Conservation (phyloP, 2,888 invertebrate genomes). For the Epiperipatus broadwayi region DNA sequence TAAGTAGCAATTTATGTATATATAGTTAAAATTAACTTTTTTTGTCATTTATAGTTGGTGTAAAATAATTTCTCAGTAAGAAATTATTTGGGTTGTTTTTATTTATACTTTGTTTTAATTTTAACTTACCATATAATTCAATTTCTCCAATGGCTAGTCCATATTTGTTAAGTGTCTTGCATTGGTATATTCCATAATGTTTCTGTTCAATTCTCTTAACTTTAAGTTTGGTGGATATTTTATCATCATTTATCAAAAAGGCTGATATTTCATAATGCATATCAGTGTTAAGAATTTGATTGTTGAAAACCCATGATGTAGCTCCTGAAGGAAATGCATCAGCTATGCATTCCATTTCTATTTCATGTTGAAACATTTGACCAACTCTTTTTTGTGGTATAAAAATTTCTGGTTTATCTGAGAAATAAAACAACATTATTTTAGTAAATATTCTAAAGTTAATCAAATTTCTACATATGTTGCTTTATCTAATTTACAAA, state of each 20-base stretch:
- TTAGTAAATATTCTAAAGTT: too few species aligned
- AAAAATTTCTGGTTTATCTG: conserved; percentile 56
- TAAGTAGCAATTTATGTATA: too few species aligned
- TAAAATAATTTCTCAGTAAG: too few species aligned
- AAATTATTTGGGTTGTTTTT: too few species aligned
- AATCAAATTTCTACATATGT: too few species aligned
- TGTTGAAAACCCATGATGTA: conserved; percentile 67
- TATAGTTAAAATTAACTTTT: too few species aligned
- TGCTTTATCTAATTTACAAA: too few species aligned
- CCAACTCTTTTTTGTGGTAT: conserved; percentile 52
- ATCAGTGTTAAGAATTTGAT: conserved; percentile 59
- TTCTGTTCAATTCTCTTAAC: conserved; percentile 76
- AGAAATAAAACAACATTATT: background rate
- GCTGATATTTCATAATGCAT: conserved; percentile 71
- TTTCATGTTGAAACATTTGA: conserved; percentile 74
- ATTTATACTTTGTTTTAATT: too few species aligned
- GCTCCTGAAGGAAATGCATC: conserved; percentile 86
- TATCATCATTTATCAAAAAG: conserved; percentile 75
- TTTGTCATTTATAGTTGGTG: too few species aligned
- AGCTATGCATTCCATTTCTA: conserved; percentile 82
- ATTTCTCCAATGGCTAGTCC: conserved; percentile 59
- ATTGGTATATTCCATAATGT: conserved; percentile 50
- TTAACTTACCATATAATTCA: conserved; percentile 57
- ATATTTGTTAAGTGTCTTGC: conserved; percentile 59
- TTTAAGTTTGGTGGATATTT: conserved; percentile 68